Evolutionary conservation across 2,113 vertebrate genomes (phyloP), one percentile per base, ranked within the genome.

Genomic region (Plestiodon gilberti): DNA sequence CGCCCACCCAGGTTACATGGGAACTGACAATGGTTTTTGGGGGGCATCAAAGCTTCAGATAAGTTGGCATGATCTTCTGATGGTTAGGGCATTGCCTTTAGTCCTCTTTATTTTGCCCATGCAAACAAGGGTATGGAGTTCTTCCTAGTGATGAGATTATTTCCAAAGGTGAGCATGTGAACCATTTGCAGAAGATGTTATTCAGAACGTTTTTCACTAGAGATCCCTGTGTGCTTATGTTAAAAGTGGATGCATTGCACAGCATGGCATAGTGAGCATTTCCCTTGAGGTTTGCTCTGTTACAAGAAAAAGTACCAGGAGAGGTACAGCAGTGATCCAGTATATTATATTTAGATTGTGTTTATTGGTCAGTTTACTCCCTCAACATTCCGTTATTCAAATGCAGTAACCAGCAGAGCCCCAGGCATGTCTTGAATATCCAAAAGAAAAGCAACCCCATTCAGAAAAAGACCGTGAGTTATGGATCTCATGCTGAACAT

Each of bases 391-490:
- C 88, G 43, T 89, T 43, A 67, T 90, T 74, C 40, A 18, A 4
- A 71, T 3, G 90, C 55, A 75, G 90, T 92, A 93, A 93, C 92
- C 87, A 94, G 88, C 91, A 93, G 88, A 93, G 88, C 84, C 90
- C 85, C 90, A 84, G 88, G 91, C 90, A 95, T 89, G 79, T 80
- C 82, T 95, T 93, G 82, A 89, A 93, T 43, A 85, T 78, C 94
- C 91, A 95, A 95, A 95, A 91, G 91, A 90, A 93, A 94, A 92
- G 71, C 78, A 94, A 91, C 88, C 83, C 93, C 88, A 94, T 95
- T 96, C 95, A 95, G 89, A 92, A 88, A 70, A 83, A 93, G 87
- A 92, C 75, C 82, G 1, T 91, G 90, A 92, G 92, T 93, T 93
- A 93, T 88, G 89, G 88, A 94, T 90, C 91, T 92, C 86, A 86